phyloP scores from a whole-genome alignment of 2,888 invertebrate genomes.

The Xestoiulus laeticollis region DNA sequence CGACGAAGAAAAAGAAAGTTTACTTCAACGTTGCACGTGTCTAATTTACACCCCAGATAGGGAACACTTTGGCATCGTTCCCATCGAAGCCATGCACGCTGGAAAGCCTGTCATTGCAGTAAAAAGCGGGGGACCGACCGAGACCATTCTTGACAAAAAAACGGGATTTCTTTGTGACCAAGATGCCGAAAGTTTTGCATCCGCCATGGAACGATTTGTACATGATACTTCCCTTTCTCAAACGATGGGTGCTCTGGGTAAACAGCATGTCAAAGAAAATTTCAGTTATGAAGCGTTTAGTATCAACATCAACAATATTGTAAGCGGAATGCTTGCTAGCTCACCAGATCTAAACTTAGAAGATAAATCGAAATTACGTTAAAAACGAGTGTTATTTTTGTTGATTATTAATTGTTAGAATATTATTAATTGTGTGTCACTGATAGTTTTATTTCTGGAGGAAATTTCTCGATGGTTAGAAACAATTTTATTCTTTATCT shows the following conservation, averaged over 20 bases:
- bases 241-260: conserved; percentile 79
- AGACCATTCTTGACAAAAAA: conserved; percentile 82
- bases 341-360: not conserved
- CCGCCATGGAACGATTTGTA: conserved; percentile 77
- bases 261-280: conserved; percentile 76
- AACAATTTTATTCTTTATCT: too few relatives aligned
- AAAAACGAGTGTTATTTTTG: not conserved
- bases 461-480: too few relatives aligned
- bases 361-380: not conserved
- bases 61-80: conserved; percentile 99
- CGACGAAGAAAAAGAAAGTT: conserved; percentile 82
- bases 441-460: not conserved
- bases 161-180: conserved; percentile 85
- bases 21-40: conserved; percentile 80
- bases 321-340: conserved; percentile 57
- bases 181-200: conserved; percentile 76
- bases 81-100: conserved; percentile 97
- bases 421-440: not conserved
- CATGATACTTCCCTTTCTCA: conserved; percentile 67
- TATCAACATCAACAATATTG: conserved; percentile 71
- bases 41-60: conserved; percentile 94
- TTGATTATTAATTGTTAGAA: not conserved
- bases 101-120: conserved; percentile 93
- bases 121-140: conserved; percentile 94
- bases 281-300: conserved; percentile 88